A percentile compares a stretch with the other conserved stretches of the same genome.
These are phyloP conservation scores for Cynopterus brachyotis DNA, from an alignment of 2,113 vertebrate genomes.

Conservation along the genomic window DNA sequence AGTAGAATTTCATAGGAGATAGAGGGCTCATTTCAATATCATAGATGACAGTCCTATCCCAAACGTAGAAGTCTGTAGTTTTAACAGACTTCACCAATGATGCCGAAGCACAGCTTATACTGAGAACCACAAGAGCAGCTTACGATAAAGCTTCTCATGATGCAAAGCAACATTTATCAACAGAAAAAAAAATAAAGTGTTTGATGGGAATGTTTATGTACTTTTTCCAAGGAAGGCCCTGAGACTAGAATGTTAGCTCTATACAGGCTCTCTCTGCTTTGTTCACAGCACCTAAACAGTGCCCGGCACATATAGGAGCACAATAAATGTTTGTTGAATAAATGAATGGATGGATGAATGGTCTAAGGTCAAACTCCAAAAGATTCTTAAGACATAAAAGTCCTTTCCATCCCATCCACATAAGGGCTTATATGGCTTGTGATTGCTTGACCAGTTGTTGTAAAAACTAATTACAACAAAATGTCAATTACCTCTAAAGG, in stretches of 20 bases:
- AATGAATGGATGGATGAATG: not conserved
- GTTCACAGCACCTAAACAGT: not conserved
- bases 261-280: not conserved
- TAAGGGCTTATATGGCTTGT: not conserved
- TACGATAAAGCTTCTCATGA: not conserved
- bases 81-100: not conserved
- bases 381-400: not conserved
- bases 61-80: conserved; percentile 22
- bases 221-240: not conserved
- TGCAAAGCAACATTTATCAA: conserved; percentile 27
- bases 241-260: not conserved
- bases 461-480: conserved; percentile 17
- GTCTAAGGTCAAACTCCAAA: not conserved
- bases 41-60: not conserved
- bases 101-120: not conserved
- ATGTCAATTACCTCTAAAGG: not conserved
- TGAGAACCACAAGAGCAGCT: not conserved
- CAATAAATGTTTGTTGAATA: not conserved
- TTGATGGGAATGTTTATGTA: not conserved
- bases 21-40: not conserved
- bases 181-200: conserved; percentile 10
- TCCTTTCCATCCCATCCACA: not conserved
- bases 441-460: not conserved
- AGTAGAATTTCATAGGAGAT: not conserved
- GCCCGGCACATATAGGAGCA: not conserved